Evolutionary conservation across 2,113 vertebrate species (phyloP).

Genomic region (Sebastes schlegelii): DNA sequence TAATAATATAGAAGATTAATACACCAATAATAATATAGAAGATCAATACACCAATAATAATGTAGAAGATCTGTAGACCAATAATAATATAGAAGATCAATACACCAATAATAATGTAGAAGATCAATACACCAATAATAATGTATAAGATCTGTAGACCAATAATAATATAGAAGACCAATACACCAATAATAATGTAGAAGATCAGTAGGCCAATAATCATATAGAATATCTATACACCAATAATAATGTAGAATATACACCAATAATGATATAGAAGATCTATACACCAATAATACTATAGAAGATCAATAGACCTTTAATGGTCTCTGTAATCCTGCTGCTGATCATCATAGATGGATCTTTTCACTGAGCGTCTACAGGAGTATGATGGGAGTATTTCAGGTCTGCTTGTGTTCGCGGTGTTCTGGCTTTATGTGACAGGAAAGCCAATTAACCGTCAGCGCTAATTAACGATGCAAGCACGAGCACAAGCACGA

Average conservation of each 20-base stretch:
- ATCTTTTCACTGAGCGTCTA: too few species aligned
- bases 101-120: too few species aligned
- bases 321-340: not conserved
- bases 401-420: not conserved
- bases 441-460: constrained; percentile 37
- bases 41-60: not conserved
- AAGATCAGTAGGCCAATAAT: not conserved
- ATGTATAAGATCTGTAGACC: not conserved
- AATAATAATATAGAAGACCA: not conserved
- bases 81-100: not conserved
- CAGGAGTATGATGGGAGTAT: not conserved
- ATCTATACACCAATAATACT: not conserved
- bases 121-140: not conserved
- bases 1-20: not conserved
- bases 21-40: not conserved
- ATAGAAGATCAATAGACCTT: not conserved
- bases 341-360: not conserved
- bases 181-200: too few species aligned
- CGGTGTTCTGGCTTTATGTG: constrained; percentile 4
- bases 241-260: too few species aligned
- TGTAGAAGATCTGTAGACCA: not conserved
- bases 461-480: constrained; percentile 26
- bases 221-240: not conserved
- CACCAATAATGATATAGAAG: too few species aligned
- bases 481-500: too few species aligned